phyloP scores from a whole-genome alignment of 2,888 invertebrate genomes.

The Mimachlamys varia region DNA sequence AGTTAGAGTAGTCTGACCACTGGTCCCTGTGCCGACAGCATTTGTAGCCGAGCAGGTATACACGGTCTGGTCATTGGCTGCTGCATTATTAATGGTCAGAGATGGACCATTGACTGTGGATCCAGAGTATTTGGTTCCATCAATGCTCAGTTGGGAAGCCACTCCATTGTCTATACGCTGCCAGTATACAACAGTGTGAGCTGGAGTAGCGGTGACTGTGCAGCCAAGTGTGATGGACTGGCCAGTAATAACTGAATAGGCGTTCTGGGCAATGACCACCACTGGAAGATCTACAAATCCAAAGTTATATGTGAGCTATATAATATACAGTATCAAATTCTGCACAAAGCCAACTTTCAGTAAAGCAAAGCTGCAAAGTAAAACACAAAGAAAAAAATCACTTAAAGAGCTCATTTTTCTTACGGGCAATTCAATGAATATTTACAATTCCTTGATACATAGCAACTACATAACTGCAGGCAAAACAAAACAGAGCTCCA shows the following conservation, averaged over 20 bases:
- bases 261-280: neutral
- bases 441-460: no score
- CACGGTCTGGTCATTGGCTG: neutral
- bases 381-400: no score
- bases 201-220: neutral
- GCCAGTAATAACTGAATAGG: neutral
- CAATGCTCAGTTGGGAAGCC: neutral
- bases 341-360: no score
- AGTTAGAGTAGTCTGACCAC: neutral
- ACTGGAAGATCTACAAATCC: neutral
- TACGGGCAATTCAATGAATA: no score
- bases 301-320: no score
- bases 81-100: neutral
- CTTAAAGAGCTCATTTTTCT: no score
- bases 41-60: constrained; percentile 6
- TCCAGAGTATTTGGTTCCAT: constrained; percentile 6
- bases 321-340: no score
- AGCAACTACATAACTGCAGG: no score
- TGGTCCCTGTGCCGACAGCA: neutral
- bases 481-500: no score
- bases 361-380: no score
- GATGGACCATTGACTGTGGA: neutral
- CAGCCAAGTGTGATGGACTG: neutral
- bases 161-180: neutral
- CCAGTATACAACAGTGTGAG: neutral